These are phyloP conservation scores for Thymelicus lineola DNA, from an alignment of 2,888 invertebrate genomes.

Conservation along the genomic window DNA sequence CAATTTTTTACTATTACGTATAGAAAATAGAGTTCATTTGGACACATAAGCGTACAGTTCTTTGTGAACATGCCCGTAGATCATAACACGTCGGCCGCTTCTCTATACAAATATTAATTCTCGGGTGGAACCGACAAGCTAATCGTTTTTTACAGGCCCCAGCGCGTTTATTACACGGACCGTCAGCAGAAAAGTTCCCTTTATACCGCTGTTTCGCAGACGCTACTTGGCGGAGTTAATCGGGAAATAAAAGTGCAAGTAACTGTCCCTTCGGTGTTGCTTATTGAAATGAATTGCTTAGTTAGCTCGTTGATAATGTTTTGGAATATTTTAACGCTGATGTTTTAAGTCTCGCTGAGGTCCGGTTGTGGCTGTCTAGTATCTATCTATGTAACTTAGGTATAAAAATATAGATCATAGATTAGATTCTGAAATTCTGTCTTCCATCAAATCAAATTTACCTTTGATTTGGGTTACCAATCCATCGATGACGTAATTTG, in stretches of 20 bases:
- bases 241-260: conserved; percentile 30
- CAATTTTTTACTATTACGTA: no score
- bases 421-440: no score
- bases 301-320: neutral
- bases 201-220: conserved; percentile 25
- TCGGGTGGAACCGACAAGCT: conserved; percentile 63
- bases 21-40: no score
- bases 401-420: no score
- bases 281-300: conserved; percentile 11
- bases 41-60: neutral
- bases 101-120: conserved; percentile 80
- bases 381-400: no score
- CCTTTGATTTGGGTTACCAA: no score
- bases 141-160: conserved; percentile 69
- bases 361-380: no score
- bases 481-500: no score
- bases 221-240: conserved; percentile 23
- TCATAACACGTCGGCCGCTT: conserved; percentile 66
- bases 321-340: neutral
- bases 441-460: no score
- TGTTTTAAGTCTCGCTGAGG: no score
- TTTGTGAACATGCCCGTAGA: conserved; percentile 40
- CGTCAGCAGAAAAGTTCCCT: conserved; percentile 35
- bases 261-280: neutral
- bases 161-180: conserved; percentile 52